Conservation (phyloP, 2,888 invertebrate genomes). For the Salpingus planirostris region DNA sequence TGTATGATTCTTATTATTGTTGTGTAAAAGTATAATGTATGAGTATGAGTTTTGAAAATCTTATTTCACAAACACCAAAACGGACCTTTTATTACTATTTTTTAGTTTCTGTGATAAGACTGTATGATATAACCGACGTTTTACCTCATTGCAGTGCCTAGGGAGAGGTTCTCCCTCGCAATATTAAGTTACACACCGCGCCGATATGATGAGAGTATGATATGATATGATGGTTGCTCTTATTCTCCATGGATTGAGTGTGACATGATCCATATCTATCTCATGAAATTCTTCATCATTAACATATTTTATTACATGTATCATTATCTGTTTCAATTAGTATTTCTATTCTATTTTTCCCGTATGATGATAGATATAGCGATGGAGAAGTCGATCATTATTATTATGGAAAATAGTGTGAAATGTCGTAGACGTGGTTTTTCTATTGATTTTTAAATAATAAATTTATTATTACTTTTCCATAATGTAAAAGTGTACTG, state of each 20-base stretch:
- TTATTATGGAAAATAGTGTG: constrained; percentile 11
- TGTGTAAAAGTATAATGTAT: too few species aligned
- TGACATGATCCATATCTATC: too few species aligned
- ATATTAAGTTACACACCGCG: too few species aligned
- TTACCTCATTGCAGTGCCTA: constrained; percentile 45
- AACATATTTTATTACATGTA: too few species aligned
- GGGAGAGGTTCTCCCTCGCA: constrained; percentile 32
- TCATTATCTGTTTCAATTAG: too few species aligned
- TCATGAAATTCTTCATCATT: constrained; percentile 12
- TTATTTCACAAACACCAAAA: constrained; percentile 11
- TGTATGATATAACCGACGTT: constrained; percentile 31
- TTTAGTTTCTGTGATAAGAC: constrained; percentile 42
- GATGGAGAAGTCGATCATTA: background rate
- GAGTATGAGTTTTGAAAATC: constrained; percentile 5
- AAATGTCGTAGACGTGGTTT: constrained; percentile 28
- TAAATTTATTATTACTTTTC: constrained; percentile 24
- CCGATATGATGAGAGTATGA: too few species aligned
- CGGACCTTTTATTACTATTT: too few species aligned
- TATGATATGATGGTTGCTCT: too few species aligned
- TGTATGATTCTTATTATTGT: too few species aligned
- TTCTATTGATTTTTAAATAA: constrained; percentile 26
- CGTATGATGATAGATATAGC: background rate
- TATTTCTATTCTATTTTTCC: constrained; percentile 20
- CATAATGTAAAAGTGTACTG: constrained; percentile 36
- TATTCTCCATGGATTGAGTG: too few species aligned